These are phyloP conservation scores for Protophormia terraenovae DNA, from an alignment of 2,888 invertebrate genomes.

Conservation along the genomic window DNA sequence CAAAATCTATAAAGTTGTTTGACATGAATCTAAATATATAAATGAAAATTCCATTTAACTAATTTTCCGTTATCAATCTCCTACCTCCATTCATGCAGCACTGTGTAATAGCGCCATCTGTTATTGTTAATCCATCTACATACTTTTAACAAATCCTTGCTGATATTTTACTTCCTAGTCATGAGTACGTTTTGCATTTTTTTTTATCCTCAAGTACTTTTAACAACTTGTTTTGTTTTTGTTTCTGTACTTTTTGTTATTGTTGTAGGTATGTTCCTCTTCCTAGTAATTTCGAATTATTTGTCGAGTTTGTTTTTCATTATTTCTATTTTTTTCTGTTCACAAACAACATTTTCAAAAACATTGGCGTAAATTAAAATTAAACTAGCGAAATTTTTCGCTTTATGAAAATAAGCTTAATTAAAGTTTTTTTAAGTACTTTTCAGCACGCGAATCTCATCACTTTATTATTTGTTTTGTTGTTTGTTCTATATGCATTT, in stretches of 20 bases:
- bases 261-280: background rate
- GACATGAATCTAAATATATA: no score
- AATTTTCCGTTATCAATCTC: no score
- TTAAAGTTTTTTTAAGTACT: conserved; percentile 69
- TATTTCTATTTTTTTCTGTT: background rate
- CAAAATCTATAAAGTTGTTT: no score
- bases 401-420: conserved; percentile 68
- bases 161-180: background rate
- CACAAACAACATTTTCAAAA: conserved; percentile 52
- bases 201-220: conserved; percentile 46
- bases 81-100: no score
- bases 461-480: conserved; percentile 44
- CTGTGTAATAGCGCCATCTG: background rate
- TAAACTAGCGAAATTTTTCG: conserved; percentile 64
- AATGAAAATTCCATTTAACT: no score
- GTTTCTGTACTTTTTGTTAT: background rate
- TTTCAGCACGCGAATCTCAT: conserved; percentile 65
- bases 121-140: background rate
- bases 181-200: background rate
- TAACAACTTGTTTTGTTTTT: conserved; percentile 44
- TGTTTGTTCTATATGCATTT: background rate
- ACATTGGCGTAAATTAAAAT: conserved; percentile 67
- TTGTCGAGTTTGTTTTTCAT: conserved; percentile 12
- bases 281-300: conserved; percentile 1
- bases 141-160: background rate